Evolutionary conservation across 2,113 vertebrate genomes (phyloP).

Genomic region (Cebus imitator): DNA sequence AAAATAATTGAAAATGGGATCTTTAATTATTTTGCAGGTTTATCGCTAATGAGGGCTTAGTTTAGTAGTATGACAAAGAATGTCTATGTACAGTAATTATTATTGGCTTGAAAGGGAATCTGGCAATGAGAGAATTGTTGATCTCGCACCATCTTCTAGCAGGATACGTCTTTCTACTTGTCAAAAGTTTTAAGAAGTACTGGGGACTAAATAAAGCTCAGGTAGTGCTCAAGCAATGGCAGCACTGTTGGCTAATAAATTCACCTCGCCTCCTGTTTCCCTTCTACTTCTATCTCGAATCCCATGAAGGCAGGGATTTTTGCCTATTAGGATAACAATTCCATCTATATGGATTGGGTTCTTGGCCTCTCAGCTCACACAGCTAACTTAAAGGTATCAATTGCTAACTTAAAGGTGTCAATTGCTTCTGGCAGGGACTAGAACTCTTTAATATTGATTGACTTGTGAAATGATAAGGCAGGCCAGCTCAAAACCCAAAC

Average conservation of each 20-base stretch:
- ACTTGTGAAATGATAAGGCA: conserved; percentile 34
- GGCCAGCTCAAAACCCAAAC: conserved; percentile 33
- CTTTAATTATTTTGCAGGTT: not conserved
- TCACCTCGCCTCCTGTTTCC: not conserved
- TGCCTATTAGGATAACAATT: not conserved
- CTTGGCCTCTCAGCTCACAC: conserved; percentile 22
- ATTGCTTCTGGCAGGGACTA: not conserved
- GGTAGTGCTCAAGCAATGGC: not conserved
- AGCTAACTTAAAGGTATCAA: conserved; percentile 13
- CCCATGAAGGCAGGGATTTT: not conserved
- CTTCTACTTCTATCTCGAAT: not conserved
- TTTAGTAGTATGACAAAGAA: not conserved
- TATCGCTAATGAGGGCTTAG: not conserved
- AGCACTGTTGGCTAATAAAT: not conserved
- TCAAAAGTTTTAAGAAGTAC: not conserved
- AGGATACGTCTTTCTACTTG: not conserved
- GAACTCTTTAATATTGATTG: conserved; percentile 56
- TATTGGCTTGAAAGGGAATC: conserved; percentile 2
- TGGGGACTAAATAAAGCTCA: not conserved
- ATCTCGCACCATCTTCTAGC: not conserved
- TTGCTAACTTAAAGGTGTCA: not conserved
- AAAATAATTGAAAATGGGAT: conserved; percentile 25
- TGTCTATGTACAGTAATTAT: not conserved
- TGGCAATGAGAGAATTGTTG: not conserved
- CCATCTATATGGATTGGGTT: not conserved